phyloP scores from a whole-genome alignment of 2,113 vertebrate species.

The Rhinichthys klamathensis region DNA sequence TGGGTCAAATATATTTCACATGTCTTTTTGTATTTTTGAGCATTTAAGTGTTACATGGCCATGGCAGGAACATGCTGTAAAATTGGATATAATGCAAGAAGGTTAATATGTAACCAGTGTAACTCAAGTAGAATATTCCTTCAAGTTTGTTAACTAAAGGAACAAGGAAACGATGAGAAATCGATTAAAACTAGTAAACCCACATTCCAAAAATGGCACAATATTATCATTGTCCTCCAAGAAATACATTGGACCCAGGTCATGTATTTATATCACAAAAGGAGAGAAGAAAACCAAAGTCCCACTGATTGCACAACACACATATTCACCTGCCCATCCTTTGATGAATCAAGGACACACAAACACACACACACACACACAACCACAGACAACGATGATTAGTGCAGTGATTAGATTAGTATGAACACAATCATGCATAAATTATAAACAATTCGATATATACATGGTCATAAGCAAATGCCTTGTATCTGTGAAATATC shows the following conservation, averaged over 20 bases:
- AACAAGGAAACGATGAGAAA: slow-evolving; percentile 59
- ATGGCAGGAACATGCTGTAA: not conserved
- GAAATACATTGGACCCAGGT: slow-evolving; percentile 45
- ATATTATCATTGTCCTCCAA: not conserved
- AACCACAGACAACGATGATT: slow-evolving; percentile 33
- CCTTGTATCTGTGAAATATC: not conserved
- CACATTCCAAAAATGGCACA: not conserved
- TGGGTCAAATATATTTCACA: slow-evolving; percentile 12
- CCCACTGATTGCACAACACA: slow-evolving; percentile 55
- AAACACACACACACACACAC: slow-evolving; percentile 55
- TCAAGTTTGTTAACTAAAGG: not conserved
- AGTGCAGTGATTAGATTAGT: slow-evolving; percentile 12
- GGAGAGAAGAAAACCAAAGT: slow-evolving; percentile 13
- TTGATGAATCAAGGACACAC: slow-evolving; percentile 73
- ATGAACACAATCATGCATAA: slow-evolving; percentile 28
- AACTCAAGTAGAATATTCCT: not conserved
- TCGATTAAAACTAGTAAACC: not conserved
- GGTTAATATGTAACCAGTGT: not conserved
- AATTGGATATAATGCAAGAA: not conserved
- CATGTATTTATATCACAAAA: not conserved
- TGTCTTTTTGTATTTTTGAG: not conserved
- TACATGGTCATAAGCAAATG: not conserved
- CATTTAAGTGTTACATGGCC: not conserved
- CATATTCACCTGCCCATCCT: slow-evolving; percentile 90
- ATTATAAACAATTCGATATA: slow-evolving; percentile 36